These are phyloP conservation scores for Cantharis flavilabris DNA, from an alignment of 2,888 invertebrate species.

Conservation along the genomic window DNA sequence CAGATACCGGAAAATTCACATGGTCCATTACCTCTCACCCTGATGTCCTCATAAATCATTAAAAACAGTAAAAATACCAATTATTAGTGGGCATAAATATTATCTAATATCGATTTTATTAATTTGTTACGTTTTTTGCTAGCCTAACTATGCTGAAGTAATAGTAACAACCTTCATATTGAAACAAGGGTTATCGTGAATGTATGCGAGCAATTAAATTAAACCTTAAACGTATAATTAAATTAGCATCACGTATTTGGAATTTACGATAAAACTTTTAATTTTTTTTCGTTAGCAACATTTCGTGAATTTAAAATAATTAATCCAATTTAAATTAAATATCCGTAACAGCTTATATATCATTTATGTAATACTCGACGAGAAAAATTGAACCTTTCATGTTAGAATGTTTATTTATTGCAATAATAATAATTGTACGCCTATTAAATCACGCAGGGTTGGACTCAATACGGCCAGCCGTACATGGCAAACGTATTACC, in stretches of 20 bases:
- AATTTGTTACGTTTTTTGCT: neutral
- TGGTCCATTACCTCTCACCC: neutral
- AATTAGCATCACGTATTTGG: neutral
- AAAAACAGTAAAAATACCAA: neutral
- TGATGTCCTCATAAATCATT: neutral
- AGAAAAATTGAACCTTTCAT: neutral
- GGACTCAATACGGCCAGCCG: neutral
- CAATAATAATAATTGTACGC: neutral
- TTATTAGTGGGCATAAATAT: neutral
- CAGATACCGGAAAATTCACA: neutral
- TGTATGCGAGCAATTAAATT: slow-evolving; percentile 7
- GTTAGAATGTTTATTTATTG: neutral
- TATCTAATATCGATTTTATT: neutral
- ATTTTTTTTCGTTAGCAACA: neutral
- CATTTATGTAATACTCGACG: neutral
- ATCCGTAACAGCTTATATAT: neutral
- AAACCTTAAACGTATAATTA: neutral
- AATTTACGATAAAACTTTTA: neutral
- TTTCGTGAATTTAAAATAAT: neutral
- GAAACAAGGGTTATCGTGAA: slow-evolving; percentile 2
- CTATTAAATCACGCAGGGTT: neutral
- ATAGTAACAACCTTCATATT: slow-evolving; percentile 1
- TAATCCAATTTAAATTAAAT: neutral
- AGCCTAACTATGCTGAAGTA: neutral
- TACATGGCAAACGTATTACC: neutral